phyloP scores from a whole-genome alignment of 2,888 invertebrate genomes.

The Apodemia zela region DNA sequence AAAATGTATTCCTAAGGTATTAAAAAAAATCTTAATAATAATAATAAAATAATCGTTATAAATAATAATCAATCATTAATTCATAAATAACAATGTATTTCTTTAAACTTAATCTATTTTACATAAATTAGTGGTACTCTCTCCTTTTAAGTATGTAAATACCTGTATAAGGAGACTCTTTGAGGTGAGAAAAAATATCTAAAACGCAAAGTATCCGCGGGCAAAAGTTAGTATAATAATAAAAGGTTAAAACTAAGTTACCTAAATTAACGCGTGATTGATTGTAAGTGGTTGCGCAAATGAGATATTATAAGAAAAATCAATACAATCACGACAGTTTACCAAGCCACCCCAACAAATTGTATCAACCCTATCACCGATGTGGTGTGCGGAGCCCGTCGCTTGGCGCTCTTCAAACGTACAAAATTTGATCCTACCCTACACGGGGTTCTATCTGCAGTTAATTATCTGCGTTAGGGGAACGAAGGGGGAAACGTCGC shows the following conservation, averaged over 20 bases:
- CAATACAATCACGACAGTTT: slow-evolving; percentile 74
- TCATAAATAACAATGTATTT: too few relatives aligned
- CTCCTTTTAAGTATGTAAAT: too few relatives aligned
- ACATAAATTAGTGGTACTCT: too few relatives aligned
- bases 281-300: slow-evolving; percentile 28
- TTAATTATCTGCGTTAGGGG: slow-evolving; percentile 74
- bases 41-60: too few relatives aligned
- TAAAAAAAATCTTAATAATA: too few relatives aligned
- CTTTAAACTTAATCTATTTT: too few relatives aligned
- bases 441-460: slow-evolving; percentile 69
- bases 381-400: slow-evolving; percentile 47
- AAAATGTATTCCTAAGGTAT: too few relatives aligned
- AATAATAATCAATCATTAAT: too few relatives aligned
- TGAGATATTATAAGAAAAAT: slow-evolving; percentile 63
- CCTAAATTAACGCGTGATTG: slow-evolving; percentile 14
- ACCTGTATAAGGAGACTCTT: too few relatives aligned
- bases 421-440: slow-evolving; percentile 68
- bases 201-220: too few relatives aligned
- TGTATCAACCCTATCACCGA: slow-evolving; percentile 62
- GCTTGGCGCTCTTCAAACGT: slow-evolving; percentile 64
- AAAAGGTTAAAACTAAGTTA: background rate
- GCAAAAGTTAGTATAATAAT: too few relatives aligned
- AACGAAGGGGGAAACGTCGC: slow-evolving; percentile 57
- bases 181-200: too few relatives aligned
- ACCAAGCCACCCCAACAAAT: slow-evolving; percentile 69